Evolutionary conservation across 2,888 invertebrate species (phyloP).

Genomic region (Lissonota sp.): DNA sequence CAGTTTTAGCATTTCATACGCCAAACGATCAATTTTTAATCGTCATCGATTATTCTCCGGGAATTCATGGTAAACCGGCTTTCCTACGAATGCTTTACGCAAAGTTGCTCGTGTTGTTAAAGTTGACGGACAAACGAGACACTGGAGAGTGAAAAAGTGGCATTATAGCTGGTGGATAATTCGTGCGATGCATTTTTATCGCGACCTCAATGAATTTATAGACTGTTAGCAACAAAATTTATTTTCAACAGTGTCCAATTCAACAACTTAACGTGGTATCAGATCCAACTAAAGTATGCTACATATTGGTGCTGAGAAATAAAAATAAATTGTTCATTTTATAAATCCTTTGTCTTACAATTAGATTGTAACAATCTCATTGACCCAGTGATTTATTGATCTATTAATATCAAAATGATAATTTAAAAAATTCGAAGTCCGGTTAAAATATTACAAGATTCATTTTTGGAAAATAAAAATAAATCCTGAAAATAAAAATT

Average conservation of each 20-base stretch:
- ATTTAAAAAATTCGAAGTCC: too few species aligned
- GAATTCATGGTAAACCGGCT: neutral
- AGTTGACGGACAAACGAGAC: slow-evolving; percentile 53
- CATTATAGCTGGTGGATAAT: slow-evolving; percentile 3
- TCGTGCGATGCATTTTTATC: neutral
- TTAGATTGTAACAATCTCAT: too few species aligned
- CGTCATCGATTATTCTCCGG: slow-evolving; percentile 34
- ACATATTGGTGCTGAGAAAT: neutral
- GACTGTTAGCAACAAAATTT: slow-evolving; percentile 2
- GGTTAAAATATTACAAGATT: too few species aligned
- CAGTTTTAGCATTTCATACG: slow-evolving; percentile 29
- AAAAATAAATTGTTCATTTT: neutral
- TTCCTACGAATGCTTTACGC: neutral
- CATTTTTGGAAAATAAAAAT: too few species aligned
- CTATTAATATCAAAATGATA: too few species aligned
- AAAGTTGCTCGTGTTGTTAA: slow-evolving; percentile 24
- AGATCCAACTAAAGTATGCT: neutral
- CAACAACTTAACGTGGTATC: neutral
- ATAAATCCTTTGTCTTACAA: neutral
- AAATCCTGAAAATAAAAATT: neutral
- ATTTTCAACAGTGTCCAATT: neutral
- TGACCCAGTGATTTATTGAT: too few species aligned
- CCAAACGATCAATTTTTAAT: slow-evolving; percentile 52
- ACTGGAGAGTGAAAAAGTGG: slow-evolving; percentile 10
- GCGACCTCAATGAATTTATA: slow-evolving; percentile 12